Evolutionary conservation across 2,797 vertebrate genomes (phyloP), one percentile per base, ranked within the genome.

Genomic region (Sebastes paucispinis): DNA sequence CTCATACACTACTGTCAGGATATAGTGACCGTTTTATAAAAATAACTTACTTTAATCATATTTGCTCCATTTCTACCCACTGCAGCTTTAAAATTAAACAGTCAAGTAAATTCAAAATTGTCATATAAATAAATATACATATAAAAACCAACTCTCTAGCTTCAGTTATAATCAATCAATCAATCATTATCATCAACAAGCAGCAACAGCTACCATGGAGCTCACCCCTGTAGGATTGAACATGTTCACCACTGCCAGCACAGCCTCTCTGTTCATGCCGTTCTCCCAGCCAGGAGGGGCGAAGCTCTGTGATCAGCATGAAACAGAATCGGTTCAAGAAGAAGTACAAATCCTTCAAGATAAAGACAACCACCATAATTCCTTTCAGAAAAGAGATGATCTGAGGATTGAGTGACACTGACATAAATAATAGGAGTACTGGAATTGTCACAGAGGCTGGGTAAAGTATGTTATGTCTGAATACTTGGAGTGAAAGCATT

Each of bases 171-270:
- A n/a, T 8, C 36, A 39, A 13, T 8, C 6, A 54, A 32, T 24
- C 20, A 18, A 18, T 54, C 18, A 22, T 47, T 18, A 5, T 69
- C 13, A 50, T 77, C 39, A 75, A 64, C 25, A 31, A 24, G 9
- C 22, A 50, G 2, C 18, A 68, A 16, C 2, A 18, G 14, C 25
- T 6, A 6, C 50, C 4, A 54, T 18, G 36, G 25, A 24, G 27
- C 92, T 95, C 89, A 96, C 95, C 91, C 91, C 91, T 39, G 52
- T 0, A 74, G 90, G 91, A 68, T 93, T 87, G 83, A 95, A 92
- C 24, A 80, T 62, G 78, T 94, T 91, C 57, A 95, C 3, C 50
- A 92, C 36, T 2, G 83, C 74, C 83, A 94, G 77, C 36, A 92
- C 91, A 1, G 75, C 8, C 73, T 93, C 82, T 79, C 85, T 89